These are phyloP conservation scores for Plecotus auritus DNA, from an alignment of 2,113 vertebrate species.

Conservation along the genomic window DNA sequence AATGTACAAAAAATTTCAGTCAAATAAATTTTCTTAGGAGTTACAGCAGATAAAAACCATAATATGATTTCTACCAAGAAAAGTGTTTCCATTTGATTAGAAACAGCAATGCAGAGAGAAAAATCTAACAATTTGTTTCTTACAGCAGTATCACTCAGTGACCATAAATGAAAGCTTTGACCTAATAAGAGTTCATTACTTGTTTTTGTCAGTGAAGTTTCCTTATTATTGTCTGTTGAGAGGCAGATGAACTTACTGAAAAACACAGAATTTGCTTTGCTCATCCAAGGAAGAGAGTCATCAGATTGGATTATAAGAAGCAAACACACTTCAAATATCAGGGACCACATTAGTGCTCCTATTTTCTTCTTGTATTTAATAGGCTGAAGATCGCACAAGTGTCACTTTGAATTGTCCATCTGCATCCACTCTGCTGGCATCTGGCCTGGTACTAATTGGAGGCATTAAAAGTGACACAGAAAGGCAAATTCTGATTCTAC, in stretches of 20 bases:
- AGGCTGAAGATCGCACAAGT: neutral
- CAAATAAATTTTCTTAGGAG: neutral
- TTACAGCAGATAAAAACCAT: neutral
- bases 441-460: neutral
- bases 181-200: neutral
- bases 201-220: neutral
- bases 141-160: neutral
- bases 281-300: neutral
- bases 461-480: neutral
- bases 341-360: neutral
- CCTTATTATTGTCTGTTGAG: neutral
- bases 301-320: neutral
- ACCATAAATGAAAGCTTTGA: neutral
- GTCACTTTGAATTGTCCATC: neutral
- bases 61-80: neutral
- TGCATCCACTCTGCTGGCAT: neutral
- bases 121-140: neutral
- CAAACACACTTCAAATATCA: neutral
- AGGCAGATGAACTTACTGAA: neutral
- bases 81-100: neutral
- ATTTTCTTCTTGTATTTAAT: neutral
- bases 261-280: neutral
- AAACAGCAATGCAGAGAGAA: neutral
- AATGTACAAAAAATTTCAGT: neutral
- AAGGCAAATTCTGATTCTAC: neutral